Conservation (phyloP, 2,797 vertebrate species). For the Astyanax mexicanus region DNA sequence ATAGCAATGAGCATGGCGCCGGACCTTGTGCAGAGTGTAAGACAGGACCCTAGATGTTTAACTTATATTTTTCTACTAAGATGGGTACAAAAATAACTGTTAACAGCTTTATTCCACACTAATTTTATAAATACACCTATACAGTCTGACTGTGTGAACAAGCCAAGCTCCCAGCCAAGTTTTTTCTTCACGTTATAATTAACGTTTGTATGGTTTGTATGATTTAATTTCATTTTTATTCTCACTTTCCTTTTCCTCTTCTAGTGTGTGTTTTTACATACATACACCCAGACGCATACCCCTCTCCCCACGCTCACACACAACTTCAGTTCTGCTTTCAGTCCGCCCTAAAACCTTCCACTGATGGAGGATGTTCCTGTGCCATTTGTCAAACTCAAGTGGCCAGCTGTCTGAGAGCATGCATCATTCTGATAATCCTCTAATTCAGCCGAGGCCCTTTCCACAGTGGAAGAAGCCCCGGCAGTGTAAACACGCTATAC, state of each 20-base stretch:
- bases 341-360: slow-evolving; percentile 29
- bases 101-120: too few relatives aligned
- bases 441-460: slow-evolving; percentile 58
- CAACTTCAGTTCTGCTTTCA: slow-evolving; percentile 22
- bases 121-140: too few relatives aligned
- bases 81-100: too few relatives aligned
- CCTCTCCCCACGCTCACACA: too few relatives aligned
- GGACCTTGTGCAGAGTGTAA: too few relatives aligned
- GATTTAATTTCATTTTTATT: slow-evolving; percentile 23
- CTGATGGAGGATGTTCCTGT: slow-evolving; percentile 50
- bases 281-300: slow-evolving; percentile 2
- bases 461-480: slow-evolving; percentile 51
- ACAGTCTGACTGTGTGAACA: background rate
- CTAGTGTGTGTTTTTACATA: background rate
- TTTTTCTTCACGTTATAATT: background rate
- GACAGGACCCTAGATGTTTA: too few relatives aligned
- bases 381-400: slow-evolving; percentile 55
- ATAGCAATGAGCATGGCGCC: too few relatives aligned
- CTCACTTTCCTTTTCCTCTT: slow-evolving; percentile 15
- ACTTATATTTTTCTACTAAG: too few relatives aligned
- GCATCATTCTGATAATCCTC: slow-evolving; percentile 59
- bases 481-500: slow-evolving; percentile 60
- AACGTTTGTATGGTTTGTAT: background rate
- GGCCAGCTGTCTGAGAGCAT: slow-evolving; percentile 56
- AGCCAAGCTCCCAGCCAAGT: background rate